Percentiles rank a stretch among this genome's conserved stretches.
Conservation (phyloP, 2,797 vertebrate genomes). For the Leontopithecus rosalia region DNA sequence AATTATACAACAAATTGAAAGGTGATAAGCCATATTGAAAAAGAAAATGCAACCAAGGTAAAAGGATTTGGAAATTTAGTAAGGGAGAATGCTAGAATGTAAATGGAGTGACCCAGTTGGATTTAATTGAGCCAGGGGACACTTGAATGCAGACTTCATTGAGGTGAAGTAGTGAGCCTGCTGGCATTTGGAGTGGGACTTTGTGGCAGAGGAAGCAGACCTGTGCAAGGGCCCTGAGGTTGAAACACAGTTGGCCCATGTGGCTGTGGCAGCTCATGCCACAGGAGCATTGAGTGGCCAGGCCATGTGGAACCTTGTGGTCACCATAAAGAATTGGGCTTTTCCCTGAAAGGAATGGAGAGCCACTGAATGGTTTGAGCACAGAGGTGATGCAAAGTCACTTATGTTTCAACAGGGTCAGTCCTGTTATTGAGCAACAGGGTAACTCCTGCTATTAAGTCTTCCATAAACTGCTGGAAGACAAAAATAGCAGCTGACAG, state of each 20-base stretch:
- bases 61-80: background rate
- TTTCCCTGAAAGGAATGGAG: background rate
- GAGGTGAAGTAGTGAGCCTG: background rate
- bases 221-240: background rate
- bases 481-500: background rate
- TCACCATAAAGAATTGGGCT: background rate
- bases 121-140: background rate
- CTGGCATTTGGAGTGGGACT: background rate
- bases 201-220: background rate
- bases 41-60: background rate
- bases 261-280: background rate
- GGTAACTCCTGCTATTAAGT: background rate
- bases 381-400: accelerated
- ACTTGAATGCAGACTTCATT: background rate
- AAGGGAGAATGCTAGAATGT: background rate
- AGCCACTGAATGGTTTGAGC: background rate
- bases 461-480: background rate
- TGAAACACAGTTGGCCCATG: too few species aligned
- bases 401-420: background rate
- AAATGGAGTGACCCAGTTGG: background rate
- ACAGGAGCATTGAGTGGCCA: accelerated
- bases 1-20: background rate
- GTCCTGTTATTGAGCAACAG: background rate
- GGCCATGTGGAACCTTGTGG: background rate
- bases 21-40: background rate